These are phyloP conservation scores for Microplitis mediator DNA, from an alignment of 1,140 invertebrate genomes.

Conservation along the genomic window DNA sequence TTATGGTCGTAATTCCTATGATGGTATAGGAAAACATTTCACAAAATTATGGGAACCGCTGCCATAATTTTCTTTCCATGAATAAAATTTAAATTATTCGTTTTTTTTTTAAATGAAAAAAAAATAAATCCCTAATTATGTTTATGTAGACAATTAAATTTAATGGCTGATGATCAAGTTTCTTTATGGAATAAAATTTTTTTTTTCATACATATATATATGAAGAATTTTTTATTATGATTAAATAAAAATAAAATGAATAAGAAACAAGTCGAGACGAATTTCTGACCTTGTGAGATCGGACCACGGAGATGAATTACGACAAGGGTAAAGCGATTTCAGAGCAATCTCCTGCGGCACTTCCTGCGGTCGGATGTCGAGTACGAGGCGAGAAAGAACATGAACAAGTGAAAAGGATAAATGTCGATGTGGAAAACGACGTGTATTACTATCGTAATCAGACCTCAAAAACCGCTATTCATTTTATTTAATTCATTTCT, in stretches of 20 bases:
- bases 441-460: background rate
- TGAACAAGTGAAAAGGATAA: conserved; percentile 8
- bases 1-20: too few species aligned
- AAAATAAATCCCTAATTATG: too few species aligned
- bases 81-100: background rate
- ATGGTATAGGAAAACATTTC: too few species aligned
- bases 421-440: background rate
- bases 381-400: background rate
- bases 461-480: background rate
- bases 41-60: too few species aligned
- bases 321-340: conserved; percentile 52
- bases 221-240: background rate
- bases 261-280: conserved; percentile 13
- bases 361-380: conserved; percentile 50
- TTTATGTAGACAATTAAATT: too few species aligned
- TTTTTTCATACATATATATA: background rate
- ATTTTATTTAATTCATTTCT: too few species aligned
- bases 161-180: too few species aligned
- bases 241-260: background rate
- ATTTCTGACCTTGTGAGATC: conserved; percentile 32
- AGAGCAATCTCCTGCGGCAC: conserved; percentile 52
- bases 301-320: conserved; percentile 53
- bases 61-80: too few species aligned
- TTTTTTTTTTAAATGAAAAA: background rate
- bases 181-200: background rate